phyloP scores from a whole-genome alignment of 2,113 vertebrate genomes.

The Lepus americanus region DNA sequence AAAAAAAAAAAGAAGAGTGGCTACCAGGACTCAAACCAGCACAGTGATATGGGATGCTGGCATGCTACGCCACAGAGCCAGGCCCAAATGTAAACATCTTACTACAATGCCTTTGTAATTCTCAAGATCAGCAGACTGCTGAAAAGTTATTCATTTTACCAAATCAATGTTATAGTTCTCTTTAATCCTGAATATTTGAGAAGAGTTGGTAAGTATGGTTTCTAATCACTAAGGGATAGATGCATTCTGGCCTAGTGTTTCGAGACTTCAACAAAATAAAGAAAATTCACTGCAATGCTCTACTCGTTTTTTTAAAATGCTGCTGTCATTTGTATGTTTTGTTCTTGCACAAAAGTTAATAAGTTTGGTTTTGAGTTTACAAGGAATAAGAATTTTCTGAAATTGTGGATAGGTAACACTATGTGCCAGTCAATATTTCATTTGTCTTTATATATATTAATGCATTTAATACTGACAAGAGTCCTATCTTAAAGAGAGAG shows the following conservation, averaged over 20 bases:
- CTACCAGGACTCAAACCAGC: too few relatives aligned
- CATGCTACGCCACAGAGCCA: too few relatives aligned
- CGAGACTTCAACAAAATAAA: neutral
- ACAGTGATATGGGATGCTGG: too few relatives aligned
- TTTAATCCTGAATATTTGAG: neutral
- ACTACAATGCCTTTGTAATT: neutral
- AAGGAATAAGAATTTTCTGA: neutral
- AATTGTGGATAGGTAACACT: neutral
- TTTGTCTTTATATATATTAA: neutral
- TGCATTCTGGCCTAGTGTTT: neutral
- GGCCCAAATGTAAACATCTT: slow-evolving; percentile 4
- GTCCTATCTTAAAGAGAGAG: too few relatives aligned
- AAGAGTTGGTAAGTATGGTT: neutral
- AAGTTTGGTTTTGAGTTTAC: neutral
- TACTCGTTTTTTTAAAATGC: neutral
- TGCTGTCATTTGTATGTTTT: neutral
- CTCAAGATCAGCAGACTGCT: neutral
- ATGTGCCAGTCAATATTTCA: neutral
- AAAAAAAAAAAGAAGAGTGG: too few relatives aligned
- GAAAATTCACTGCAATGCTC: neutral
- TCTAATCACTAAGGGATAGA: neutral
- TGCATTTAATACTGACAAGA: neutral
- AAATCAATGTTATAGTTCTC: neutral
- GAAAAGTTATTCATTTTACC: neutral
- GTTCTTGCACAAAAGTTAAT: neutral